These are phyloP conservation scores for Xanthostigma xanthostigma DNA, from an alignment of 2,888 invertebrate species.

Conservation along the genomic window DNA sequence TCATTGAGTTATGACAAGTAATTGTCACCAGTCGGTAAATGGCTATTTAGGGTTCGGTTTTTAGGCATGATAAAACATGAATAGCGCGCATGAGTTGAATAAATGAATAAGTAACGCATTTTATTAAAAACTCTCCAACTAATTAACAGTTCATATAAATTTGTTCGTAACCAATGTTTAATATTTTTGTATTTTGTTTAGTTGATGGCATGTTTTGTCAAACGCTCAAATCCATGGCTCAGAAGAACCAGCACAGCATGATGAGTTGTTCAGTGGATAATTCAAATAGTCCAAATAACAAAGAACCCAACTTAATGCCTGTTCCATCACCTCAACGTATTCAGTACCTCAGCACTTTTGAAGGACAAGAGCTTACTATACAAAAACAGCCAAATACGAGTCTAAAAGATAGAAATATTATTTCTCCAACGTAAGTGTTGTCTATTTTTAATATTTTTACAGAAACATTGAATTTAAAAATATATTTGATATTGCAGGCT, in stretches of 20 bases:
- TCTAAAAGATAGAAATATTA: constrained; percentile 59
- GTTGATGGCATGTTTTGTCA: constrained; percentile 48
- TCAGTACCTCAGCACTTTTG: constrained; percentile 87
- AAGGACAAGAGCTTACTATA: constrained; percentile 91
- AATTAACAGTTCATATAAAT: not conserved
- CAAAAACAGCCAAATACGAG: constrained; percentile 91
- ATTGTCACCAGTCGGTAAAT: too few species aligned
- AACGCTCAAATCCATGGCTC: constrained; percentile 44
- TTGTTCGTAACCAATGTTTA: not conserved
- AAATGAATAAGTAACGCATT: not conserved
- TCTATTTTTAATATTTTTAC: not conserved
- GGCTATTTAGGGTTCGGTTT: too few species aligned
- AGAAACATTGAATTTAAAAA: not conserved
- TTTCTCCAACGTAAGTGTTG: constrained; percentile 56
- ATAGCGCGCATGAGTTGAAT: too few species aligned
- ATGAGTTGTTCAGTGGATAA: constrained; percentile 14
- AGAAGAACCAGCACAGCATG: constrained; percentile 36
- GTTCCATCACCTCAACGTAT: constrained; percentile 94
- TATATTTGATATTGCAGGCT: constrained; percentile 22
- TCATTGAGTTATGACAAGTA: too few species aligned
- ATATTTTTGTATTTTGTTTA: constrained; percentile 19
- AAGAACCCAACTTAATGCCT: constrained; percentile 86
- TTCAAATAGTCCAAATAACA: constrained; percentile 26
- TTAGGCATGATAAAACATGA: too few species aligned
- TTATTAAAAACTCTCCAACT: not conserved